Evolutionary conservation across 2,113 vertebrate species (phyloP), one percentile per base, ranked within the genome.

Genomic region (Syngnathus typhle): DNA sequence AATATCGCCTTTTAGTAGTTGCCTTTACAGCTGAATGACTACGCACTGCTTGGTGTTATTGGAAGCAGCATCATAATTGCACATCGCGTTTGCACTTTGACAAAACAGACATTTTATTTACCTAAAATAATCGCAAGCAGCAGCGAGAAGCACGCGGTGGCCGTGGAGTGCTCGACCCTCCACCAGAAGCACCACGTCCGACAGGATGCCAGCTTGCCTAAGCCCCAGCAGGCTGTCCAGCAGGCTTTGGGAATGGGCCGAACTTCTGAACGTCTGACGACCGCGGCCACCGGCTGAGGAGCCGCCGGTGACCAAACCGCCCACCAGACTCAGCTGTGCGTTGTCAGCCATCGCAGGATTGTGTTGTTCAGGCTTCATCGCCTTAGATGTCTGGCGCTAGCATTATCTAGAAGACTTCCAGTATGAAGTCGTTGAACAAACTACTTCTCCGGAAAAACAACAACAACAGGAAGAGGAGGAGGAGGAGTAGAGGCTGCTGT

Each of bases 61-160:
- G 7, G 12, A 9, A 39, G 19, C 9, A 13, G 10, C 37, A 19
- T n/a, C 59, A 60, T 18, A 4, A 19, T 12, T 61, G 3, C 10
- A 36, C 2, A n/a, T 41, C 6, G 38, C 15, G 37, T 39, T 41
- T 60, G 11, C 38, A 13, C n/a, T 39, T 41, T n/a, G 18, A 60
- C 37, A 39, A 12, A 39, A 39, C 4, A n/a, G 37, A 4, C 59
- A 60, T 8, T 39, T 37, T 8, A 16, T 55, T 70, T 81, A 97
- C 97, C 97, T 94, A 88, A 99, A 99, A 74, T 99, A 99, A 80
- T 98, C 94, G 10, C 97, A 98, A 7, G 95, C 95, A 0, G 97
- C 96, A 12, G 97, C 97, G 63, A 98, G 89, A 0, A 99, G 93
- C 65, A 99, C 93, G 1, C 97, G 95, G 78, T 99, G 96, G 47